A percentile compares a stretch with the other conserved stretches of the same genome.
These are phyloP conservation scores for Piaya cayana DNA, from an alignment of 2,113 vertebrate genomes.

Conservation along the genomic window DNA sequence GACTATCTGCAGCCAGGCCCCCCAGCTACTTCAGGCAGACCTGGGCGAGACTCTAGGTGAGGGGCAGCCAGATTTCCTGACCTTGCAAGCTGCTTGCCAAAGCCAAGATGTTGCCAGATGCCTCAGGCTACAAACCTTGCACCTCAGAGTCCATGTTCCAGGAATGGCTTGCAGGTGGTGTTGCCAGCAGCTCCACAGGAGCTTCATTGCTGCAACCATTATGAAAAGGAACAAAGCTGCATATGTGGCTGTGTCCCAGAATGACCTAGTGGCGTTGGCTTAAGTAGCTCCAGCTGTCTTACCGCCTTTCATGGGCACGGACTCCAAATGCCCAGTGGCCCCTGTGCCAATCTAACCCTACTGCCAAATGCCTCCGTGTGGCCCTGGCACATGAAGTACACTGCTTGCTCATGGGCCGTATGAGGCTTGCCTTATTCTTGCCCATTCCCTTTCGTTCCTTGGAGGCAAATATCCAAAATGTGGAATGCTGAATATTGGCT, in stretches of 20 bases:
- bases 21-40: background rate
- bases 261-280: background rate
- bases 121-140: background rate
- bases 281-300: background rate
- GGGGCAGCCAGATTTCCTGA: background rate
- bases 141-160: background rate
- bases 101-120: background rate
- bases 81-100: background rate
- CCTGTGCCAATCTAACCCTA: background rate
- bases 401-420: background rate
- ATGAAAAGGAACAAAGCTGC: background rate
- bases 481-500: background rate
- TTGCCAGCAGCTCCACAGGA: slow-evolving; percentile 12
- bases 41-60: background rate
- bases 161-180: background rate
- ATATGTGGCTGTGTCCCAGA: background rate
- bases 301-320: fast-evolving
- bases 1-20: background rate
- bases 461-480: background rate
- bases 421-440: background rate
- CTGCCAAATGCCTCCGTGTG: background rate
- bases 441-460: background rate
- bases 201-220: fast-evolving
- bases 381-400: background rate
- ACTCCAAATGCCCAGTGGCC: fast-evolving